These are phyloP conservation scores for Mareca strepera DNA, from an alignment of 2,797 vertebrate species.

Conservation along the genomic window DNA sequence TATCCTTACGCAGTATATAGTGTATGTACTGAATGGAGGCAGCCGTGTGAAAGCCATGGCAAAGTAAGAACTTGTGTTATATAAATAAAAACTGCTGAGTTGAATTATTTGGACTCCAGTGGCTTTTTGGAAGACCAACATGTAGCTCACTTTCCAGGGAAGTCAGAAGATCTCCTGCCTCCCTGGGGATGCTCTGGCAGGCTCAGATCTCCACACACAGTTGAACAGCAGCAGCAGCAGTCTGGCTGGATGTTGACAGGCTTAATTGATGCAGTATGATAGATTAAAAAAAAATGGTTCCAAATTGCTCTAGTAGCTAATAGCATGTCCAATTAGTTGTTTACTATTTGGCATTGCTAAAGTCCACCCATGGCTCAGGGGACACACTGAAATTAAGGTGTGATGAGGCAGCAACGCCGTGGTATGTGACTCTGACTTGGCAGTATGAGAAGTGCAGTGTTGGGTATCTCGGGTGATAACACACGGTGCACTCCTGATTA, in stretches of 20 bases:
- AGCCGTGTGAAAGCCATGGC: neutral
- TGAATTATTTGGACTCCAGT: neutral
- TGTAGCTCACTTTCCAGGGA: neutral
- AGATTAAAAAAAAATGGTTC: neutral
- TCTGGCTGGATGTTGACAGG: neutral
- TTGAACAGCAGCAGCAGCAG: neutral
- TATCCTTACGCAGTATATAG: neutral
- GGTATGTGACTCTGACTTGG: neutral
- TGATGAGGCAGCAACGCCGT: rapidly evolving
- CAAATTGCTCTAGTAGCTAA: neutral
- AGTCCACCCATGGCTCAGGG: rapidly evolving
- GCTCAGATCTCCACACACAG: rapidly evolving
- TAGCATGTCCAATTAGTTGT: neutral
- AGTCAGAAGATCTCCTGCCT: neutral
- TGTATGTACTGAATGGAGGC: neutral
- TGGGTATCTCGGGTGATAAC: rapidly evolving
- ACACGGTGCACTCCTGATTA: rapidly evolving
- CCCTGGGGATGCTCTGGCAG: neutral
- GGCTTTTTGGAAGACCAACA: neutral
- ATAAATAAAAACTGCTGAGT: constrained; percentile 59
- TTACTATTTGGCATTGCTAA: rapidly evolving
- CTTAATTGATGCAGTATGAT: neutral
- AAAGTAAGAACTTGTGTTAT: neutral
- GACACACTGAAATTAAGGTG: neutral
- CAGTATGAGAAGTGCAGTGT: rapidly evolving